phyloP scores from a whole-genome alignment of 2,797 vertebrate species.

The Mus spretus region DNA sequence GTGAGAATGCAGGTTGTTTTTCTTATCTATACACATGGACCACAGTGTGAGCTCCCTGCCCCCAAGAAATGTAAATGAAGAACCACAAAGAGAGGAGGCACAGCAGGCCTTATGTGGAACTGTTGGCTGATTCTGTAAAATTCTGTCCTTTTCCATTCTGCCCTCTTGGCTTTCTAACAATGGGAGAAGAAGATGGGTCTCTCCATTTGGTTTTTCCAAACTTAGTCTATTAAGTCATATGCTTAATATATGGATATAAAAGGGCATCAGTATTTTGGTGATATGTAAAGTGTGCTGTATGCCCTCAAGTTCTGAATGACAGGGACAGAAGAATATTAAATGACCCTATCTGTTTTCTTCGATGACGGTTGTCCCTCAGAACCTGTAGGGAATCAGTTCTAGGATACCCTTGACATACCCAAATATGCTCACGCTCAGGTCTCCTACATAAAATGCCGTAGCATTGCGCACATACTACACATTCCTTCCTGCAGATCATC shows the following conservation, averaged over 20 bases:
- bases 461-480: neutral
- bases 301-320: neutral
- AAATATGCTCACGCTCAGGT: neutral
- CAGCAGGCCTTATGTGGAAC: accelerated
- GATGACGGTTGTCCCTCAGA: neutral
- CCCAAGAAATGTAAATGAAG: neutral
- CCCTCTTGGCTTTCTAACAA: neutral
- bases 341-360: neutral
- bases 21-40: neutral
- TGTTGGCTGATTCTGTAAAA: neutral
- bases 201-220: neutral
- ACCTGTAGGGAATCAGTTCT: neutral
- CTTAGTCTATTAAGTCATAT: neutral
- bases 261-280: neutral
- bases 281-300: neutral
- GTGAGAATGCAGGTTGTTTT: neutral
- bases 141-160: neutral
- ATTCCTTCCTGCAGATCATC: neutral
- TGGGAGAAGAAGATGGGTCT: neutral
- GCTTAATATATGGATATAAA: neutral
- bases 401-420: too few species aligned
- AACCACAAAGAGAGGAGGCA: neutral
- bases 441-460: neutral
- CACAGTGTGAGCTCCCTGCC: too few species aligned
- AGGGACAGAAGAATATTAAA: neutral